These are phyloP conservation scores for Parauchenoglanis punctatus DNA, from an alignment of 2,797 vertebrate genomes.

Conservation along the genomic window DNA sequence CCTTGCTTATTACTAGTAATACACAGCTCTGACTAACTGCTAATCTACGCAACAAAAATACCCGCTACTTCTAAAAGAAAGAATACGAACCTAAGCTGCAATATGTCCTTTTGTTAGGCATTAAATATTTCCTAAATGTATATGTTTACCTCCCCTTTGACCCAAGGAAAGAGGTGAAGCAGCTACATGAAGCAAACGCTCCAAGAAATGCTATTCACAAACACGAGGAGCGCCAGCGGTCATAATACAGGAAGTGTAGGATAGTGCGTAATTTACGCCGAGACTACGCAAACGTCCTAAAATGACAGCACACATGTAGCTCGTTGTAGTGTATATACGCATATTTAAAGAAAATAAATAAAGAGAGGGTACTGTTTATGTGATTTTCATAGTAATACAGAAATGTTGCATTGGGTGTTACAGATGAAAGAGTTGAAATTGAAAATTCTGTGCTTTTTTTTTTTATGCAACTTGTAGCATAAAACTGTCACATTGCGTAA, in stretches of 20 bases:
- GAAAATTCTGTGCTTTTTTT: background rate
- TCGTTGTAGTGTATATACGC: background rate
- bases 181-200: slow-evolving; percentile 33
- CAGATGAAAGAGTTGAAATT: background rate
- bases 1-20: background rate
- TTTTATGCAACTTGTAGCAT: background rate
- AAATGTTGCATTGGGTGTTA: background rate
- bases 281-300: slow-evolving; percentile 41
- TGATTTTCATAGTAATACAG: background rate
- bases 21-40: background rate
- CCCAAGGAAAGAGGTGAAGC: slow-evolving; percentile 54
- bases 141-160: slow-evolving; percentile 63
- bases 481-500: slow-evolving; percentile 12
- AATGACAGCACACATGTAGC: slow-evolving; percentile 39
- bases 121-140: slow-evolving; percentile 62
- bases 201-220: slow-evolving; percentile 47
- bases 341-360: background rate
- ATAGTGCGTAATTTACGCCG: slow-evolving; percentile 9
- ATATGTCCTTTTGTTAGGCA: background rate
- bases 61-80: background rate
- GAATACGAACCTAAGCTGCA: background rate
- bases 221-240: background rate
- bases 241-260: too few species aligned
- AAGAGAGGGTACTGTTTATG: too few species aligned
- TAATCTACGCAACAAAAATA: background rate